Base-by-base conservation (phyloP, 2,888 invertebrate genomes). In the Dolichomitus sp. region DNA sequence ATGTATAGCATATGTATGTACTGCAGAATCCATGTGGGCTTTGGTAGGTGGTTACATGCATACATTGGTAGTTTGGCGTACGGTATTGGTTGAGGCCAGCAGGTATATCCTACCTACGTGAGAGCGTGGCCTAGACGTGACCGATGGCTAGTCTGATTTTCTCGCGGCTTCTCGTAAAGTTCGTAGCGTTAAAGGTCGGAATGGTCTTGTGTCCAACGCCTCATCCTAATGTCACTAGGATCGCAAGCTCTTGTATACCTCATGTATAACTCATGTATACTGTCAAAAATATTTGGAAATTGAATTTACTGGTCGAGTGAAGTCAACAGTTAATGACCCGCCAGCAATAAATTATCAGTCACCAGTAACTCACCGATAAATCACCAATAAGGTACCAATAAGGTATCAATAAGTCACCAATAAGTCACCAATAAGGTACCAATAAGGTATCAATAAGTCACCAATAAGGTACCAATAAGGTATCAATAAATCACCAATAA, bases 91-190 rank as follows among this genome's bases (percentile, higher is more conserved):
- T 82, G 63, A 59, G 50, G 54, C 76, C 19, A 45, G 73, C 70
- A 57, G 42, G 78, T 82, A 48, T 82, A 69, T 70, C 63, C 30
- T 63, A 70, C 33, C 61, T 42, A 80, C 80, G 80, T 75, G 80
- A 68, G 76, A 77, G 50, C 76, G 76, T 50, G 75, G 40, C 65
- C 61, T 68, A 61, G 40, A 83, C 83, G 68, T 83, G 83, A 80
- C 83, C 80, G 83, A 83, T 76, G 79, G 66, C 63, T 68, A 37
- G 52, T 70, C 66, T 68, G 59, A 27, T 68, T 75, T 83, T 76
- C 83, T 69, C 52, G 27, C 30, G 57, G 61, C 70, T 72, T 27
- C 14, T 12, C 17, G 17, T 33, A 57, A 6, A 59, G n/a, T n/a
- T 17, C 9, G 14, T 33, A 9, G n/a, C 2, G 9, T 9, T 17